phyloP scores from a whole-genome alignment of 2,888 invertebrate species.

The Pecten maximus region DNA sequence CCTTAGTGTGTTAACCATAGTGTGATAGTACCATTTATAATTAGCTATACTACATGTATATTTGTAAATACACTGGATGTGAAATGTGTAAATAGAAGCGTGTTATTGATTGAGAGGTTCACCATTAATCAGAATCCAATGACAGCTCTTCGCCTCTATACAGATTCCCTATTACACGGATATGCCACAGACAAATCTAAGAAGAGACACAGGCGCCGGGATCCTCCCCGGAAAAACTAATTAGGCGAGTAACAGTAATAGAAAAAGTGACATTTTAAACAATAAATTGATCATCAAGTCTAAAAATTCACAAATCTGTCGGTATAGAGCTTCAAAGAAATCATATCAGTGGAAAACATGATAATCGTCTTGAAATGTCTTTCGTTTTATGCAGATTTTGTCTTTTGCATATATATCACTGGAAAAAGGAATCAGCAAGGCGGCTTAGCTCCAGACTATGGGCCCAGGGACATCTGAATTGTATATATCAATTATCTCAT shows the following conservation, averaged over 20 bases:
- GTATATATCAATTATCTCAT: neutral
- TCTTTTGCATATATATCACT: too few relatives aligned
- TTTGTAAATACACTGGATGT: too few relatives aligned
- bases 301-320: neutral
- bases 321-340: neutral
- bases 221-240: neutral
- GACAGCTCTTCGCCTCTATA: neutral
- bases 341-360: neutral
- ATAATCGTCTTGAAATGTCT: neutral
- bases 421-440: neutral
- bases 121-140: neutral
- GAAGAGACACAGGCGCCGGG: neutral
- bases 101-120: neutral
- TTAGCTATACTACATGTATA: too few relatives aligned
- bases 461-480: neutral
- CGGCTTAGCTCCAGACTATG: neutral
- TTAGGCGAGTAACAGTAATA: neutral
- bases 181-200: neutral
- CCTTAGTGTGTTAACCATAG: too few relatives aligned
- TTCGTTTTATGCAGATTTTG: neutral
- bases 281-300: neutral
- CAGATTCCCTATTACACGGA: neutral
- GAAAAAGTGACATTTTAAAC: neutral
- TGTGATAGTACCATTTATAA: too few relatives aligned
- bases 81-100: too few relatives aligned